These are phyloP conservation scores for Trilocha varians DNA, from an alignment of 2,888 invertebrate species.

Conservation along the genomic window DNA sequence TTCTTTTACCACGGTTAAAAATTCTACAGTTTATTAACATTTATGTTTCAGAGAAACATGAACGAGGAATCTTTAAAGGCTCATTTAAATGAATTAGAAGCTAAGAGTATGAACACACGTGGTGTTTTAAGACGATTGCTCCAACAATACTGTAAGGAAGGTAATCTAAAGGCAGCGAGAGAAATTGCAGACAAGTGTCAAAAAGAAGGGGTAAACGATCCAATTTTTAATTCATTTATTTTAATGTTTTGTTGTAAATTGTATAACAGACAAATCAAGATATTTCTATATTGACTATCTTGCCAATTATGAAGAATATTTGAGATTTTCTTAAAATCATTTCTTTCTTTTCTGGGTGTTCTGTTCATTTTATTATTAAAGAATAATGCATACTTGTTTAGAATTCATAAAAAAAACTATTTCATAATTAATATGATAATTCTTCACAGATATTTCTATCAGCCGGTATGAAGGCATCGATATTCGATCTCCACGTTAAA, in stretches of 20 bases:
- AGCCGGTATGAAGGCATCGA: conserved; percentile 77
- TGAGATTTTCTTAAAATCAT: no score
- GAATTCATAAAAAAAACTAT: neutral
- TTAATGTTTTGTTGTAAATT: no score
- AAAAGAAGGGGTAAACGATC: conserved; percentile 48
- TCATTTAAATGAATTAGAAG: conserved; percentile 77
- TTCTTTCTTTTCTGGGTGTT: no score
- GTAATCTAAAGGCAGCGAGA: conserved; percentile 68
- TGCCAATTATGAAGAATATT: no score
- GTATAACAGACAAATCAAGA: no score
- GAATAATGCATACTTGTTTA: no score
- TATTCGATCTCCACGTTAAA: conserved; percentile 75
- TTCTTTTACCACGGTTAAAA: no score
- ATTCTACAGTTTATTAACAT: no score
- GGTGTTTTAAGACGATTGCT: conserved; percentile 77
- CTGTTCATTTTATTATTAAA: no score
- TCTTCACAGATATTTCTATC: conserved; percentile 62
- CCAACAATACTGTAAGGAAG: conserved; percentile 70
- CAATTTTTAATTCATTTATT: neutral
- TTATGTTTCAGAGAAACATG: conserved; percentile 72
- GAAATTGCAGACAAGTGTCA: conserved; percentile 71
- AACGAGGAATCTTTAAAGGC: conserved; percentile 73
- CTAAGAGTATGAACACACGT: conserved; percentile 77
- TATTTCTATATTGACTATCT: no score
- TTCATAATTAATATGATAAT: no score